Conservation (phyloP, 2,113 vertebrate genomes). For the Ophthalmolycus amberensis region DNA sequence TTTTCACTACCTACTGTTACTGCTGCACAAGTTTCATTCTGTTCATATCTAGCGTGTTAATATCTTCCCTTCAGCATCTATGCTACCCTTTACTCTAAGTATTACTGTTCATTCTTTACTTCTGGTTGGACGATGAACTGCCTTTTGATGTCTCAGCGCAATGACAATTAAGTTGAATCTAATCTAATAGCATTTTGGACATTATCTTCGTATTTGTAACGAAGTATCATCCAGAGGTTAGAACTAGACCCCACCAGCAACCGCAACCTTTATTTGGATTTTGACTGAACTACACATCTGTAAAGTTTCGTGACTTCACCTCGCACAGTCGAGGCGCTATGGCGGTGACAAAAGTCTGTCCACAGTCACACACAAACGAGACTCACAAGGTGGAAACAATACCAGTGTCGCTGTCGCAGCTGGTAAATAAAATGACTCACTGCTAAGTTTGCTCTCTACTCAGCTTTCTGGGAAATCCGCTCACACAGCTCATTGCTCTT, state of each 20-base stretch:
- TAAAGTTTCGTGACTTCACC: neutral
- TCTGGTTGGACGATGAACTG: neutral
- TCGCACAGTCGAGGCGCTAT: no score
- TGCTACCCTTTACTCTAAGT: neutral
- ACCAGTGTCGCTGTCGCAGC: neutral
- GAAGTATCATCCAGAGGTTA: neutral
- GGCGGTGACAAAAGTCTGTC: no score
- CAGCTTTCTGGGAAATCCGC: no score
- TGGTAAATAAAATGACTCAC: neutral
- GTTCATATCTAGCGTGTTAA: neutral
- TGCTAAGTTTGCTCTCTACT: neutral
- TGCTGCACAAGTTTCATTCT: no score
- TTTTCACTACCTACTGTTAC: no score
- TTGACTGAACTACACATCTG: neutral
- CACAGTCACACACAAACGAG: neutral
- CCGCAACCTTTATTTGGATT: neutral
- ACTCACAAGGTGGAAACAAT: neutral
- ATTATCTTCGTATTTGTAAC: neutral
- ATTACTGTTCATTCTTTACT: neutral
- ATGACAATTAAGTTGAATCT: neutral
- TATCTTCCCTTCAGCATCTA: neutral
- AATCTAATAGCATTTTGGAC: neutral
- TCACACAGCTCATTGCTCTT: no score
- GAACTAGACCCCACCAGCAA: neutral
- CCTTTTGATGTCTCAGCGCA: neutral